A percentile compares a stretch with the other conserved stretches of the same genome.
phyloP scores from a whole-genome alignment of 1,140 invertebrate genomes.

The Bradysia coprophila region DNA sequence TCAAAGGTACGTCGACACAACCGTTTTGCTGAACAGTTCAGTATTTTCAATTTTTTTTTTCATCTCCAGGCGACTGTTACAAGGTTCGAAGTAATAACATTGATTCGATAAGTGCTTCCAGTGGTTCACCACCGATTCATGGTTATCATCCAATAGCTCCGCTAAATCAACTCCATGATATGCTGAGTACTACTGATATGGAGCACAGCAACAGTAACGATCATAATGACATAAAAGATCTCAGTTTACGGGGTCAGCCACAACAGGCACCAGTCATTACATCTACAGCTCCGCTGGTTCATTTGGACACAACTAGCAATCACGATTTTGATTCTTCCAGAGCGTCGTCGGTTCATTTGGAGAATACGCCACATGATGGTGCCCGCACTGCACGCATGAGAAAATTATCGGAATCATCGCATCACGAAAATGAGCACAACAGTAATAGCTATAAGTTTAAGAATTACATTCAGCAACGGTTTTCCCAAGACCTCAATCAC shows the following conservation, averaged over 20 bases:
- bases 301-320: constrained; percentile 17
- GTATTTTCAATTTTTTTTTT: background rate
- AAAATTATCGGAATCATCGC: constrained; percentile 26
- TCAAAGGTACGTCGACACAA: constrained; percentile 28
- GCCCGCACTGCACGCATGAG: constrained; percentile 15
- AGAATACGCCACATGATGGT: constrained; percentile 11
- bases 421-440: constrained; percentile 27
- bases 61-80: constrained; percentile 29
- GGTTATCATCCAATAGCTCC: constrained; percentile 22
- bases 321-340: constrained; percentile 21
- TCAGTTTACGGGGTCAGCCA: constrained; percentile 21
- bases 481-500: constrained; percentile 26
- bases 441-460: constrained; percentile 76
- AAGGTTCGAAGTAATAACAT: constrained; percentile 25
- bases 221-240: constrained; percentile 44
- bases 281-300: constrained; percentile 14
- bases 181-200: constrained; percentile 17
- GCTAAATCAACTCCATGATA: constrained; percentile 23
- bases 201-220: constrained; percentile 30
- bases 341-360: constrained; percentile 11
- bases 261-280: constrained; percentile 20
- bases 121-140: constrained; percentile 20
- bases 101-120: constrained; percentile 23
- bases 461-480: constrained; percentile 81
- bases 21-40: background rate